A percentile compares a stretch with the other conserved stretches of the same genome.
These are phyloP conservation scores for Clitarchus hookeri DNA, from an alignment of 2,888 invertebrate species.

Conservation along the genomic window DNA sequence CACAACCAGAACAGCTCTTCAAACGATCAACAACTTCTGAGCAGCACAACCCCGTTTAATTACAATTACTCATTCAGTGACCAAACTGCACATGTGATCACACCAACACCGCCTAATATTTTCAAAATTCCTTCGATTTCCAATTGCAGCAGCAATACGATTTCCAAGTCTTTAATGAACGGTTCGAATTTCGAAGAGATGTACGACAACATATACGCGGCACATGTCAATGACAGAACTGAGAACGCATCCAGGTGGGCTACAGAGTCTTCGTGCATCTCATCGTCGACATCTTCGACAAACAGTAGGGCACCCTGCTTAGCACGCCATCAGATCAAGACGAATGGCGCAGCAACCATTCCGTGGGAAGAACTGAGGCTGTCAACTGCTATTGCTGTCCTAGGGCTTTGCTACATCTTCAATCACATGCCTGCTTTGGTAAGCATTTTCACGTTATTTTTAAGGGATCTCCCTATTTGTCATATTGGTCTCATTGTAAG, in stretches of 20 bases:
- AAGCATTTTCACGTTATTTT: conserved; percentile 50
- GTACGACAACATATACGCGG: conserved; percentile 23
- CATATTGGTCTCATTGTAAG: too few relatives aligned
- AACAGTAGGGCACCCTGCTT: conserved; percentile 46
- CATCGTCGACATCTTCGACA: conserved; percentile 47
- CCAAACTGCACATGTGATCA: too few relatives aligned
- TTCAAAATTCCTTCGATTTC: too few relatives aligned
- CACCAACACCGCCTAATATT: too few relatives aligned
- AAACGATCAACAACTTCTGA: neutral
- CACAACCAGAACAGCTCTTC: conserved; percentile 11
- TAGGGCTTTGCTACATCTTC: conserved; percentile 62
- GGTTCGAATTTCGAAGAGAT: conserved; percentile 33
- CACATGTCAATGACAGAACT: neutral
- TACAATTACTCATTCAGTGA: too few relatives aligned
- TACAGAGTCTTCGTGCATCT: conserved; percentile 44
- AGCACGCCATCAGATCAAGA: conserved; percentile 34
- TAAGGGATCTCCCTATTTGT: too few relatives aligned
- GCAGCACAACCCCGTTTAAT: too few relatives aligned
- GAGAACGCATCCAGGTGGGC: conserved; percentile 34
- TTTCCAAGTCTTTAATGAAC: too few relatives aligned
- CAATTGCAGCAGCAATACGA: too few relatives aligned
- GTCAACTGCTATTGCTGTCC: conserved; percentile 57
- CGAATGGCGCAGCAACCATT: conserved; percentile 45
- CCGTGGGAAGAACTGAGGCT: conserved; percentile 51
- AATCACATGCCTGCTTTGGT: conserved; percentile 65